Percentiles rank a stretch among this genome's conserved stretches.
Evolutionary conservation across 1,140 invertebrate species (phyloP).

Genomic region (Brevipalpus yothersi): DNA sequence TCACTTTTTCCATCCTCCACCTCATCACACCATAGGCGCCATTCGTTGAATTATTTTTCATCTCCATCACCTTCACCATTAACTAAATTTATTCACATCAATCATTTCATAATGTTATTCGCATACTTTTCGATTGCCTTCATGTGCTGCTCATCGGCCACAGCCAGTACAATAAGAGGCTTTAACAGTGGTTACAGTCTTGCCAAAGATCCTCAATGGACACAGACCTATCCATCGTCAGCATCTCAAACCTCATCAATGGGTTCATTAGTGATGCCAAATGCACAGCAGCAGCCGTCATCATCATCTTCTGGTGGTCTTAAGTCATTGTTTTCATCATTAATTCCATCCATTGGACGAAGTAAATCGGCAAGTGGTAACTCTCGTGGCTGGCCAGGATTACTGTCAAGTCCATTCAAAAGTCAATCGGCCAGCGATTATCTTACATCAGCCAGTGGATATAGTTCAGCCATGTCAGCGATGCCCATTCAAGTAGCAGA

Average conservation of each 20-base stretch:
- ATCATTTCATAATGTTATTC: no score
- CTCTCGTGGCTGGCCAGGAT: neutral
- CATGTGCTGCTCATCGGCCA: no score
- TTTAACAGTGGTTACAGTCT: no score
- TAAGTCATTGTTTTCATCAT: neutral
- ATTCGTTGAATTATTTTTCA: neutral
- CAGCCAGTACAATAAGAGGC: no score
- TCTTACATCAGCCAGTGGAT: neutral
- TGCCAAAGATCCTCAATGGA: no score
- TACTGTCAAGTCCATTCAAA: neutral
- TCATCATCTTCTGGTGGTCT: neutral
- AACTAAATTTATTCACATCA: no score
- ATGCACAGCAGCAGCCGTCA: neutral
- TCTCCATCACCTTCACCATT: neutral
- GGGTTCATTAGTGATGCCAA: no score
- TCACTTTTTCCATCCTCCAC: neutral
- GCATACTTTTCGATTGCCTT: no score
- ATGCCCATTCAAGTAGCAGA: neutral
- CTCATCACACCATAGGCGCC: neutral
- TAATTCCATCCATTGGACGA: neutral
- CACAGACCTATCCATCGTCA: no score
- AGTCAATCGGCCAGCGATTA: neutral
- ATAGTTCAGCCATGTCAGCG: neutral
- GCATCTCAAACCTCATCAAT: no score
- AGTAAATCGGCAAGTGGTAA: neutral